A percentile compares a stretch with the other conserved stretches of the same genome.
Evolutionary conservation across 2,888 invertebrate species (phyloP).

Genomic region (Caradrina clavipalpis): DNA sequence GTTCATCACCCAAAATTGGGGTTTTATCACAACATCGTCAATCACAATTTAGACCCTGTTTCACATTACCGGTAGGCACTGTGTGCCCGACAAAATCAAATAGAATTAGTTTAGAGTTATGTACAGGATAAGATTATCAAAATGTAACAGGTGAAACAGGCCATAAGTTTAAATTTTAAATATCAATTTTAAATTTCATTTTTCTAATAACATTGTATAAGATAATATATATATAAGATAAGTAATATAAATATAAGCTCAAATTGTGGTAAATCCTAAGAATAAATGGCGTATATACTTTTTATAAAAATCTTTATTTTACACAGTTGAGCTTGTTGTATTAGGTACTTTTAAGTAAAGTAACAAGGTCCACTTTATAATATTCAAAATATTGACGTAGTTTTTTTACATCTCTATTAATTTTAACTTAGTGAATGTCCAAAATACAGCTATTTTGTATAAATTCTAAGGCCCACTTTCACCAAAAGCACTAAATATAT

Average conservation of each 20-base stretch:
- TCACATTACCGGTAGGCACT: conserved; percentile 2
- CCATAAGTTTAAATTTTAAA: conserved; percentile 10
- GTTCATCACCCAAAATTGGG: conserved; percentile 19
- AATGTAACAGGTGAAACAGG: conserved; percentile 7
- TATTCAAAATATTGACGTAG: not conserved
- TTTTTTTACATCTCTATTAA: too few species aligned
- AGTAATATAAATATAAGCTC: not conserved
- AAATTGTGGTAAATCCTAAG: conserved; percentile 6
- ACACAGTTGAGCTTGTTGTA: not conserved
- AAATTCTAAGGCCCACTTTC: too few species aligned
- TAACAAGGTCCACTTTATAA: too few species aligned
- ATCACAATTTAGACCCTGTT: conserved; percentile 24
- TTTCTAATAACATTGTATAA: too few species aligned
- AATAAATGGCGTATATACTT: not conserved
- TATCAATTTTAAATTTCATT: not conserved
- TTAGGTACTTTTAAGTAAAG: too few species aligned
- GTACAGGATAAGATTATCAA: not conserved
- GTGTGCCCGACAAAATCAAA: not conserved
- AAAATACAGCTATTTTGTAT: too few species aligned
- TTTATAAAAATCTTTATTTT: not conserved
- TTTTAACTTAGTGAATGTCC: too few species aligned
- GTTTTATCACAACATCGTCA: conserved; percentile 36
- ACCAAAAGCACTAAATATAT: too few species aligned
- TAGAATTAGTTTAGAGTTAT: not conserved
- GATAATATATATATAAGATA: too few species aligned